Conservation (phyloP, 1,140 invertebrate species). For the Tenebrio molitor region DNA sequence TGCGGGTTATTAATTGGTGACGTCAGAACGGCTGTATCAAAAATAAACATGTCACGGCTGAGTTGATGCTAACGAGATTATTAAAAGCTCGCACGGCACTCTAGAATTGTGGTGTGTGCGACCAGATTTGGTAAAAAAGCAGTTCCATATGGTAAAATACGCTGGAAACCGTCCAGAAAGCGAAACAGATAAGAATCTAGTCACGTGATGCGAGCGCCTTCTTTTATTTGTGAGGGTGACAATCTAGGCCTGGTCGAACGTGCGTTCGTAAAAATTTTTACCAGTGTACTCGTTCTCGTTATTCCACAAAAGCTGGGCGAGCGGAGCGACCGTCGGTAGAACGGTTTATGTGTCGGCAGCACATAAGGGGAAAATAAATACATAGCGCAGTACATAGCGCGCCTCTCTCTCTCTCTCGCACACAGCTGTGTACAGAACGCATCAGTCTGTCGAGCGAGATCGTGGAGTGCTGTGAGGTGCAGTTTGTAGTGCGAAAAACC, state of each 20-base stretch:
- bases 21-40: background rate
- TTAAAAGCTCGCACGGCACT: background rate
- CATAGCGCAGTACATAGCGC: conserved; percentile 59
- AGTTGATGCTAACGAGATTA: background rate
- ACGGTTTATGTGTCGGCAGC: conserved; percentile 60
- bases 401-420: conserved; percentile 58
- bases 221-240: conserved; percentile 10
- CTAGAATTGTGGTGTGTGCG: background rate
- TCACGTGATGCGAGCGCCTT: background rate
- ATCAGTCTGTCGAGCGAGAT: conserved; percentile 63
- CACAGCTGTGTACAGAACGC: conserved; percentile 63
- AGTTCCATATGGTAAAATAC: no score
- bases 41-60: background rate
- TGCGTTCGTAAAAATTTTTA: conserved; percentile 50
- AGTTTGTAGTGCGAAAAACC: conserved; percentile 54
- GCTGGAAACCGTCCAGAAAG: background rate
- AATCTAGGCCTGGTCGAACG: background rate
- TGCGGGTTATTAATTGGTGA: background rate
- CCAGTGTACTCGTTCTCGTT: conserved; percentile 59
- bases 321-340: conserved; percentile 57
- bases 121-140: no score
- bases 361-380: conserved; percentile 63
- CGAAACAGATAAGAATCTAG: background rate
- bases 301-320: conserved; percentile 62
- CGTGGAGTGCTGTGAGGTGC: conserved; percentile 58